These are phyloP conservation scores for Bufo gargarizans DNA, from an alignment of 2,113 vertebrate species.

Conservation along the genomic window DNA sequence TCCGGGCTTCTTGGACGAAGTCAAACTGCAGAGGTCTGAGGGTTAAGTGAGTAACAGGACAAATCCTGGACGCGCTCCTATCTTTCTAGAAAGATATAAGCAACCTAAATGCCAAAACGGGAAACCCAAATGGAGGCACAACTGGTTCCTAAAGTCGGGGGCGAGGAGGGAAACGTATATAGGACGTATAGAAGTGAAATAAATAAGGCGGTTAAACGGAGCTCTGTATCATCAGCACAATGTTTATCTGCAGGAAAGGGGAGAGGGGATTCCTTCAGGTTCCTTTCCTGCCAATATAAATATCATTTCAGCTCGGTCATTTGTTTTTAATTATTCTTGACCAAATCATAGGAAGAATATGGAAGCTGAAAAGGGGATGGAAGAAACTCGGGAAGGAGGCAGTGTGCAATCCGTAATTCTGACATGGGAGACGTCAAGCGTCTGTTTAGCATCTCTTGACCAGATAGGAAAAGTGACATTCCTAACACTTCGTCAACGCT, in stretches of 20 bases:
- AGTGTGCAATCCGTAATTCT: constrained; percentile 40
- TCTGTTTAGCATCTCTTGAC: constrained; percentile 53
- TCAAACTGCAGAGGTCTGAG: constrained; percentile 4
- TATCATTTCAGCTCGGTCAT: constrained; percentile 45
- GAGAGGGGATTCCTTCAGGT: constrained; percentile 25
- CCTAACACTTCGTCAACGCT: constrained; percentile 32
- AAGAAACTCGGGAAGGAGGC: constrained; percentile 24
- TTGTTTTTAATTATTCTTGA: constrained; percentile 58
- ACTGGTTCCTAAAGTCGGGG: constrained; percentile 35
- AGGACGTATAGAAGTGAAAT: not conserved
- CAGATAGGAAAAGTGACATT: constrained; percentile 30
- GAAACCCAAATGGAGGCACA: constrained; percentile 48
- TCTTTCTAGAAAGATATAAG: constrained; percentile 46
- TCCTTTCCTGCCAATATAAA: constrained; percentile 47
- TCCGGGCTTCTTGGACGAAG: constrained; percentile 18
- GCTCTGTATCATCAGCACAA: constrained; percentile 30
- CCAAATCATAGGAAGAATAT: constrained; percentile 54
- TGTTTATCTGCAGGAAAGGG: constrained; percentile 37
- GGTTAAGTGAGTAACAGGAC: constrained; percentile 9
- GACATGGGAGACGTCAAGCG: constrained; percentile 38
- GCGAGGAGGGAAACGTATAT: not conserved
- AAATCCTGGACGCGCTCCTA: constrained; percentile 6
- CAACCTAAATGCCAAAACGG: constrained; percentile 21
- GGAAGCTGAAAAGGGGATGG: constrained; percentile 9
- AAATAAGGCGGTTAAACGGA: constrained; percentile 21